Conservation (phyloP, 2,113 vertebrate genomes). For the Centropus unirufus region DNA sequence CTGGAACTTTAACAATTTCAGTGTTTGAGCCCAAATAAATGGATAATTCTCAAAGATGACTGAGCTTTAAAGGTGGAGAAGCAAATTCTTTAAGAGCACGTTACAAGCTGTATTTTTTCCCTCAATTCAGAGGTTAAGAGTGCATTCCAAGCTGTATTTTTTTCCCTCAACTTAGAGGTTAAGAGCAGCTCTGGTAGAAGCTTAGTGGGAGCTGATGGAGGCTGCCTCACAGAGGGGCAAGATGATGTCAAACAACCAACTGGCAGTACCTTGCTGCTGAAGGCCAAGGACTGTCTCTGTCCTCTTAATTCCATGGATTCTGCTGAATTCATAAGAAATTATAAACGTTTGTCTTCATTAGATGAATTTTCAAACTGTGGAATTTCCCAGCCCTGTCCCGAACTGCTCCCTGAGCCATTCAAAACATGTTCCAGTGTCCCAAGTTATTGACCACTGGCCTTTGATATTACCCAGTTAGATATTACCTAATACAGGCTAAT, state of each 20-base stretch:
- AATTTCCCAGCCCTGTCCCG: background rate
- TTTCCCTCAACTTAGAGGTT: background rate
- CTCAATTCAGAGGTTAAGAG: background rate
- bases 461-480: background rate
- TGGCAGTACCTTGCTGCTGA: background rate
- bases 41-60: background rate
- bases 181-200: background rate
- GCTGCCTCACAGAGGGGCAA: background rate
- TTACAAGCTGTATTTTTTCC: background rate
- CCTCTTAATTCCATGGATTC: background rate
- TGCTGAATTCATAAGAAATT: background rate
- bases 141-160: background rate
- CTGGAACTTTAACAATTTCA: constrained; percentile 7
- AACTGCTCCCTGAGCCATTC: background rate
- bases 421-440: background rate
- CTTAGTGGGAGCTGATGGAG: background rate
- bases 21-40: background rate
- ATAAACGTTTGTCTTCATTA: background rate
- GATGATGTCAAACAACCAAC: background rate
- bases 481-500: background rate
- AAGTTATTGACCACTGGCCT: background rate
- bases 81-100: background rate
- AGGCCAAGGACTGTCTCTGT: background rate
- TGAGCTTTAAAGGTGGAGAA: background rate
- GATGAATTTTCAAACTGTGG: background rate